A percentile compares a stretch with the other conserved stretches of the same genome.
phyloP scores from a whole-genome alignment of 2,113 vertebrate genomes.

The Synodontis membranacea region DNA sequence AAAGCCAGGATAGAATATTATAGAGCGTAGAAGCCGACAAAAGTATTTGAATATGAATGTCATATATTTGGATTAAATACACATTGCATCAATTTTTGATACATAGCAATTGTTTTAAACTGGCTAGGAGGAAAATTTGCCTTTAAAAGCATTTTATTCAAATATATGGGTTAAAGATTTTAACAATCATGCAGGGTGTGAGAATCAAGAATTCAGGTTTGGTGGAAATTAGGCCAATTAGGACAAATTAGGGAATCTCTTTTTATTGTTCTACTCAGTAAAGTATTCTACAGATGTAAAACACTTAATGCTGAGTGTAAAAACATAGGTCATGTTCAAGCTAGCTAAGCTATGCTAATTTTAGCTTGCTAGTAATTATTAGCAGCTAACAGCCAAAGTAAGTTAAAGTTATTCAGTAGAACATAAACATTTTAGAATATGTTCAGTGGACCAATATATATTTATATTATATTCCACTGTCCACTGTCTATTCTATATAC shows the following conservation, averaged over 20 bases:
- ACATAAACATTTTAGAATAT: not conserved
- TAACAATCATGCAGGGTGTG: no score
- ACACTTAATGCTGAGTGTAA: not conserved
- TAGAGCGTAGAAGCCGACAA: not conserved
- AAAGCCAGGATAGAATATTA: not conserved
- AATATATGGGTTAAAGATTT: not conserved
- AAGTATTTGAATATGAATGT: not conserved
- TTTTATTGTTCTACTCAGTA: no score
- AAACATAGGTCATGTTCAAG: not conserved
- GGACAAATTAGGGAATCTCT: no score
- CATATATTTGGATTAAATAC: not conserved
- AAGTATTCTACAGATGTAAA: no score
- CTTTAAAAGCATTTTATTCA: not conserved
- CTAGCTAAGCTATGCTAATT: no score
- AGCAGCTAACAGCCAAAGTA: no score
- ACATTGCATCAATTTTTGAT: not conserved
- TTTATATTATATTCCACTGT: no score
- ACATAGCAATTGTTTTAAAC: not conserved
- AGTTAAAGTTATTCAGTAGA: no score
- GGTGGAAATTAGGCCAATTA: not conserved
- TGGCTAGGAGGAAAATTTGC: not conserved
- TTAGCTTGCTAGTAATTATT: no score
- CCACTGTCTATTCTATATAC: no score
- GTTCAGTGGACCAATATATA: no score
- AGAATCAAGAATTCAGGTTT: not conserved